phyloP scores from a whole-genome alignment of 1,140 invertebrate species.

The Meloidogyne hapla region DNA sequence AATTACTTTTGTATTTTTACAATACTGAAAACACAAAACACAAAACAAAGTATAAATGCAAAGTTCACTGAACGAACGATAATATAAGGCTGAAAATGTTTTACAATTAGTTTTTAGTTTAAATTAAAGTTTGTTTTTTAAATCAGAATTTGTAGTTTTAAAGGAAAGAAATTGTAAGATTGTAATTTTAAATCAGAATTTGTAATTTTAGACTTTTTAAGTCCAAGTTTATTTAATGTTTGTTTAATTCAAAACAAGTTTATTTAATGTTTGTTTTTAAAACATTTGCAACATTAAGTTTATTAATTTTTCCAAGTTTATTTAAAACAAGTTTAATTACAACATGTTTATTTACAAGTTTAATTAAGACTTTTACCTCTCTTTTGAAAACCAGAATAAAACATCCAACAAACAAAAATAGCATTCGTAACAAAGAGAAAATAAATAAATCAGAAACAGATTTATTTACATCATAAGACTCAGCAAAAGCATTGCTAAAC shows the following conservation, averaged over 20 bases:
- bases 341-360: background rate
- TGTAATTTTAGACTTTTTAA: no score
- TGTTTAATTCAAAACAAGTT: no score
- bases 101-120: background rate
- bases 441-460: conserved; percentile 42
- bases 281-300: no score
- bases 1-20: conserved; percentile 24
- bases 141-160: no score
- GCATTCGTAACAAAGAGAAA: conserved; percentile 24
- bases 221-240: no score
- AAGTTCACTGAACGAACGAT: conserved; percentile 1
- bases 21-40: background rate
- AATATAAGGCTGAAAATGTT: conserved; percentile 3
- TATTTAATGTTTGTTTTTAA: background rate
- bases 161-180: no score
- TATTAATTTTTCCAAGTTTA: no score
- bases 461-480: conserved; percentile 28
- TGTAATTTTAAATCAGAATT: no score
- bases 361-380: no score
- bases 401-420: conserved; percentile 29
- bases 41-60: no score
- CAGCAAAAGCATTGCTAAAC: conserved; percentile 26
- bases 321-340: background rate
- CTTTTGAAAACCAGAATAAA: conserved; percentile 10
- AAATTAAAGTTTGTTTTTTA: background rate